A percentile compares a stretch with the other conserved stretches of the same genome.
Conservation (phyloP, 2,113 vertebrate species). For the Lasiurus borealis region DNA sequence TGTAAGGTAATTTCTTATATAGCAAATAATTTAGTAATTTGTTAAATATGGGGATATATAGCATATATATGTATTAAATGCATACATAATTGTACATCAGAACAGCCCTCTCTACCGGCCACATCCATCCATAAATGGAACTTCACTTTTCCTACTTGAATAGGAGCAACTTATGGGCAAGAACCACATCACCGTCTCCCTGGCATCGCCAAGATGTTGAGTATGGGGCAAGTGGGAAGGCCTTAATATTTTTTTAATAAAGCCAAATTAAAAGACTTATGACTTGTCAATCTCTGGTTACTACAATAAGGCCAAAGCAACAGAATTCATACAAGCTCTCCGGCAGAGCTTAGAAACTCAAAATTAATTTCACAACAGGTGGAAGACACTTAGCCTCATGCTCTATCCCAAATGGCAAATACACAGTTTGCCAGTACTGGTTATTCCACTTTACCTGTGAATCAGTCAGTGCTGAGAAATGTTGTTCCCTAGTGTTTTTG, state of each 20-base stretch:
- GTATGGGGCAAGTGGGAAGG: neutral
- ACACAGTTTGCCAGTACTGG: neutral
- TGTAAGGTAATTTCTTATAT: neutral
- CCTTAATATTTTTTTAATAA: neutral
- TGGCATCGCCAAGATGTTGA: neutral
- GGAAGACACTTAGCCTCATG: neutral
- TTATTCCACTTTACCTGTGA: neutral
- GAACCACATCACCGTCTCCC: neutral
- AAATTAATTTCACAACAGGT: conserved; percentile 1
- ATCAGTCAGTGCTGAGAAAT: neutral
- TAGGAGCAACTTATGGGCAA: neutral
- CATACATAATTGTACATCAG: neutral
- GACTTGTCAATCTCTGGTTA: neutral
- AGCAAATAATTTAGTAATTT: neutral
- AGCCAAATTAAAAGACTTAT: neutral
- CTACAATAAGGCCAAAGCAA: neutral
- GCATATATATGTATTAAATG: neutral
- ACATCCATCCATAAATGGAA: neutral
- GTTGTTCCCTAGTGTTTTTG: neutral
- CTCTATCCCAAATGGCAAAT: neutral
- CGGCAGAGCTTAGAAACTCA: neutral
- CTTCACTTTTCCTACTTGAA: neutral
- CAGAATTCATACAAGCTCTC: neutral
- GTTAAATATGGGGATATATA: neutral
- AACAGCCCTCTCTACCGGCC: neutral